Conservation (phyloP, 2,113 vertebrate genomes). For the Helogale parvula region DNA sequence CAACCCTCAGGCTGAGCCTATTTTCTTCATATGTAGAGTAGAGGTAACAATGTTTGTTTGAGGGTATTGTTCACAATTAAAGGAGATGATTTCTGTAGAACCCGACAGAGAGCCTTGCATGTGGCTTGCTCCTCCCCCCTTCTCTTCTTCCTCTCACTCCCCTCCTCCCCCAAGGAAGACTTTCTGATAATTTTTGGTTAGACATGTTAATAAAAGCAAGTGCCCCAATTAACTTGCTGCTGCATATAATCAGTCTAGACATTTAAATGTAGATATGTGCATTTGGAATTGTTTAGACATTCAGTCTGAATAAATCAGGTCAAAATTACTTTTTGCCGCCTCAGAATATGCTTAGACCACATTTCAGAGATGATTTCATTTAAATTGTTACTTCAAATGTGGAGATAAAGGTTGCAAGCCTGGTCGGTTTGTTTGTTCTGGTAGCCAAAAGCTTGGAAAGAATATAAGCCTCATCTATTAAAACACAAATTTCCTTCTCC, state of each 20-base stretch:
- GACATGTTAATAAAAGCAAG: constrained; percentile 25
- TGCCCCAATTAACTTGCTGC: neutral
- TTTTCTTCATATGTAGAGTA: neutral
- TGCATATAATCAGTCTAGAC: neutral
- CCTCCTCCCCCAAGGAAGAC: neutral
- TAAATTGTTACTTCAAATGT: neutral
- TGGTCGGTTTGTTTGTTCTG: neutral
- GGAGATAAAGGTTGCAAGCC: neutral
- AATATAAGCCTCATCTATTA: neutral
- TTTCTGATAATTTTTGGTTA: constrained; percentile 8
- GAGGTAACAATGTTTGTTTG: neutral
- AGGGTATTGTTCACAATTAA: neutral
- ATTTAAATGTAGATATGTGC: neutral
- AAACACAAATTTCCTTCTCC: neutral
- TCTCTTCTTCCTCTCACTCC: neutral
- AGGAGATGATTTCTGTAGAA: neutral
- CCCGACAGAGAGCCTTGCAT: neutral
- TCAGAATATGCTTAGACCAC: neutral
- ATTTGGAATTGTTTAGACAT: neutral
- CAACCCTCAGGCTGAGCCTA: neutral
- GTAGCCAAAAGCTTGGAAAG: neutral
- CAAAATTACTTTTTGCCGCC: neutral
- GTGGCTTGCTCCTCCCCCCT: neutral
- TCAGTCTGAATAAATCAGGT: neutral
- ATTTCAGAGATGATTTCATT: neutral